Evolutionary conservation across 2,888 invertebrate genomes (phyloP).

Genomic region (Eilema caniola): DNA sequence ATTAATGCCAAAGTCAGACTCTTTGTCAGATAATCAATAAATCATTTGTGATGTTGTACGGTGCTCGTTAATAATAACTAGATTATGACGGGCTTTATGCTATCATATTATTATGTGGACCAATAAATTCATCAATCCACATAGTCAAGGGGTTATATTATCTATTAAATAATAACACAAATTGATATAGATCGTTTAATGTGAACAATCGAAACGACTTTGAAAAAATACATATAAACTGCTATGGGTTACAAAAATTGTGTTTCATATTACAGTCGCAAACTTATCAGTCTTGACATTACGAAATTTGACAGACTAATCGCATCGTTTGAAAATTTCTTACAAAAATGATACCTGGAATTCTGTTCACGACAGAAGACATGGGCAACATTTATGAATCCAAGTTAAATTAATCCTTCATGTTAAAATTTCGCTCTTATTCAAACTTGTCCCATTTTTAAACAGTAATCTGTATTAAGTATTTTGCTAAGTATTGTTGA

Average conservation of each 20-base stretch:
- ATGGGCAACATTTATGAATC: constrained; percentile 19
- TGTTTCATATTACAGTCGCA: constrained; percentile 60
- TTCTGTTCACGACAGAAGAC: constrained; percentile 1
- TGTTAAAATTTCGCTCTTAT: background rate
- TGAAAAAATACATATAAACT: constrained; percentile 76
- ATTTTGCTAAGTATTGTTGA: background rate
- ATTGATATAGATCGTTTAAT: constrained; percentile 74
- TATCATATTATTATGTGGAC: constrained; percentile 28
- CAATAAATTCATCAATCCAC: constrained; percentile 14
- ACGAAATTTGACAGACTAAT: constrained; percentile 68
- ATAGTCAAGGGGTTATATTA: constrained; percentile 8
- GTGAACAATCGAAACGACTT: constrained; percentile 74
- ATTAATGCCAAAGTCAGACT: constrained; percentile 69
- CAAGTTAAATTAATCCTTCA: constrained; percentile 8
- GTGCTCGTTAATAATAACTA: constrained; percentile 45
- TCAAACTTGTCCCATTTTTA: background rate
- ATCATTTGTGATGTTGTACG: constrained; percentile 52
- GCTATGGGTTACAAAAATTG: constrained; percentile 64
- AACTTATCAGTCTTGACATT: constrained; percentile 75
- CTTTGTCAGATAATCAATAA: constrained; percentile 70
- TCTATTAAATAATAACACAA: constrained; percentile 40
- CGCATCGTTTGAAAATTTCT: constrained; percentile 27
- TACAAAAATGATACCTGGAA: constrained; percentile 19
- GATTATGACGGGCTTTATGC: constrained; percentile 47
- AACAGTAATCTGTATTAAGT: constrained; percentile 2